Conservation (phyloP, 2,113 vertebrate species). For the Paraplagusia blochii region DNA sequence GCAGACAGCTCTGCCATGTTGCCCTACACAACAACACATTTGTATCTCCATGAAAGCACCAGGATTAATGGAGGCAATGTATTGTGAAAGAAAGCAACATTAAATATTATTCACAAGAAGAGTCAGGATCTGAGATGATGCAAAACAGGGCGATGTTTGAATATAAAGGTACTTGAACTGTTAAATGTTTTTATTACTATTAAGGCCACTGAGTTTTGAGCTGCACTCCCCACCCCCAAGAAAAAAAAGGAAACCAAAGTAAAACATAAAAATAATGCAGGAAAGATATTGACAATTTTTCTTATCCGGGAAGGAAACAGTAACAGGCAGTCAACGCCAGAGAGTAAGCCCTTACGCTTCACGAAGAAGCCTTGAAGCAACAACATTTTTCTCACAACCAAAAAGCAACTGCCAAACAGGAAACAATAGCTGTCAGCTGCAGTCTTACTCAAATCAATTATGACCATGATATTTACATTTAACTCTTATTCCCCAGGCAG, state of each 20-base stretch:
- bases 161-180: constrained; percentile 14
- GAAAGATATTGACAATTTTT: constrained; percentile 50
- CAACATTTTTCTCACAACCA: constrained; percentile 38
- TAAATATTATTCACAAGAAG: constrained; percentile 26
- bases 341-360: constrained; percentile 35
- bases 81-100: constrained; percentile 24
- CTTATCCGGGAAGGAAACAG: constrained; percentile 31
- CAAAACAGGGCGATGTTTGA: constrained; percentile 9
- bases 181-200: constrained; percentile 29
- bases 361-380: constrained; percentile 52
- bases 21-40: constrained; percentile 50
- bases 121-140: constrained; percentile 18
- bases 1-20: constrained; percentile 48
- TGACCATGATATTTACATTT: constrained; percentile 30
- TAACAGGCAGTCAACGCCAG: constrained; percentile 50
- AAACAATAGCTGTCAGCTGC: constrained; percentile 46
- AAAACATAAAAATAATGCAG: constrained; percentile 50
- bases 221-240: neutral
- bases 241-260: constrained; percentile 24
- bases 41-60: constrained; percentile 29
- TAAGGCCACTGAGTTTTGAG: constrained; percentile 10
- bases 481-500: constrained; percentile 1
- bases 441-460: constrained; percentile 38
- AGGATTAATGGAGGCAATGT: constrained; percentile 30
- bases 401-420: constrained; percentile 38